Conservation (phyloP, 1,140 invertebrate species). For the Maniola jurtina region DNA sequence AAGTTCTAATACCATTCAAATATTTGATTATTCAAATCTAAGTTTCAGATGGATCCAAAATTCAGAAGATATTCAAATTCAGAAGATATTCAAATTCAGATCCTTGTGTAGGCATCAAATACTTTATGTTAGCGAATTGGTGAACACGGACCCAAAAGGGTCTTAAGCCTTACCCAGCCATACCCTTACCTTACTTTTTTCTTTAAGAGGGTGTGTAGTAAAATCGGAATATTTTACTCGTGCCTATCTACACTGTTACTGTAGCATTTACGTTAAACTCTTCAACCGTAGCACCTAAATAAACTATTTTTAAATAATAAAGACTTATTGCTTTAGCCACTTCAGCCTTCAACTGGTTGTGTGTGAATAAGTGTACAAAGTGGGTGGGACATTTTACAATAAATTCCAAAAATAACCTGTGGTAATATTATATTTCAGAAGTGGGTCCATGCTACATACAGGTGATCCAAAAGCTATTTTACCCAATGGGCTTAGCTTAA, state of each 20-base stretch:
- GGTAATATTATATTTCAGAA: too few relatives aligned
- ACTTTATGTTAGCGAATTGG: neutral
- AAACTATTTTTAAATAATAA: neutral
- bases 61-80: neutral
- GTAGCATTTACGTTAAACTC: neutral
- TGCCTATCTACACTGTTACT: neutral
- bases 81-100: neutral
- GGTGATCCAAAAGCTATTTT: too few relatives aligned
- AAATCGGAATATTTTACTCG: conserved; percentile 5
- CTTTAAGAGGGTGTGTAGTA: neutral
- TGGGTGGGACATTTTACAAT: too few relatives aligned
- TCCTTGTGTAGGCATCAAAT: neutral
- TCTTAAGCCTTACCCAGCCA: neutral
- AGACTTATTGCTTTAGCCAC: too few relatives aligned
- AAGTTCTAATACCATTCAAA: neutral
- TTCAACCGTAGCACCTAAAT: neutral
- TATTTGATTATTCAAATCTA: neutral
- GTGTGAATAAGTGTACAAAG: too few relatives aligned
- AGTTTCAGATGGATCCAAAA: neutral
- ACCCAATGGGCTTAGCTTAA: too few relatives aligned
- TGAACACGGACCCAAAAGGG: neutral
- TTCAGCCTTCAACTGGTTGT: neutral
- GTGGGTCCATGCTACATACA: too few relatives aligned
- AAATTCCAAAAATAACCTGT: too few relatives aligned
- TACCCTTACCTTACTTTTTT: too few relatives aligned